phyloP scores from a whole-genome alignment of 2,888 invertebrate species.

The Omphaloscelis lunosa region DNA sequence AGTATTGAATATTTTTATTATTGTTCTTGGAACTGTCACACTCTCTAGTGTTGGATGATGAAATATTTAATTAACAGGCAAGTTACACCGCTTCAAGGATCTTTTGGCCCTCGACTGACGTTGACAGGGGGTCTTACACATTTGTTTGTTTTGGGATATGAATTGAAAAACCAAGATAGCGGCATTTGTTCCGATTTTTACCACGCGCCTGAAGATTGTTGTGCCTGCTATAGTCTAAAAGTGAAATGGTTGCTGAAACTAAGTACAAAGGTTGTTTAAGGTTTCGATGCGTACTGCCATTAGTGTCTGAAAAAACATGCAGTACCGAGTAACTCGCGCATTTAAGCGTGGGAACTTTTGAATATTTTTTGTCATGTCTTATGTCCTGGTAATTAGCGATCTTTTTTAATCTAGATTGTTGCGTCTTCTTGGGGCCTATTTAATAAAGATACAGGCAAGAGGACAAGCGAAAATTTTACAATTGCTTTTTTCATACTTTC shows the following conservation, averaged over 20 bases:
- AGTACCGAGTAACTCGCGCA: background rate
- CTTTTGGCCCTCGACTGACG: too few relatives aligned
- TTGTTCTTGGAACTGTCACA: constrained; percentile 17
- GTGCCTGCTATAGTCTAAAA: background rate
- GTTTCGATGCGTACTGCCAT: background rate
- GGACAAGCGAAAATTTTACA: background rate
- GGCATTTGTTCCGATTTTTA: background rate
- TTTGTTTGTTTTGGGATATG: background rate
- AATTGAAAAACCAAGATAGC: background rate
- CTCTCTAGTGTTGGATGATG: background rate
- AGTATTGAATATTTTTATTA: constrained; percentile 28
- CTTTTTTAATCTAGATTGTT: background rate
- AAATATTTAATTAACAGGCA: background rate
- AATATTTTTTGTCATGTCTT: background rate
- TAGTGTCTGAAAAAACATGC: constrained; percentile 14
- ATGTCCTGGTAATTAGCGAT: background rate
- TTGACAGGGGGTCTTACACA: background rate
- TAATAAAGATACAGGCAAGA: background rate
- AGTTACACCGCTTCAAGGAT: background rate
- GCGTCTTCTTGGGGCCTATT: background rate
- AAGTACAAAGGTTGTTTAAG: background rate
- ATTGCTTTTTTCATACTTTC: background rate
- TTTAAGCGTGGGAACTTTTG: constrained; percentile 5
- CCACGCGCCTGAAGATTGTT: background rate
- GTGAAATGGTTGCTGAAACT: constrained; percentile 1